Evolutionary conservation across 2,797 vertebrate genomes (phyloP), one percentile per base, ranked within the genome.

Genomic region (Macropodus opercularis): DNA sequence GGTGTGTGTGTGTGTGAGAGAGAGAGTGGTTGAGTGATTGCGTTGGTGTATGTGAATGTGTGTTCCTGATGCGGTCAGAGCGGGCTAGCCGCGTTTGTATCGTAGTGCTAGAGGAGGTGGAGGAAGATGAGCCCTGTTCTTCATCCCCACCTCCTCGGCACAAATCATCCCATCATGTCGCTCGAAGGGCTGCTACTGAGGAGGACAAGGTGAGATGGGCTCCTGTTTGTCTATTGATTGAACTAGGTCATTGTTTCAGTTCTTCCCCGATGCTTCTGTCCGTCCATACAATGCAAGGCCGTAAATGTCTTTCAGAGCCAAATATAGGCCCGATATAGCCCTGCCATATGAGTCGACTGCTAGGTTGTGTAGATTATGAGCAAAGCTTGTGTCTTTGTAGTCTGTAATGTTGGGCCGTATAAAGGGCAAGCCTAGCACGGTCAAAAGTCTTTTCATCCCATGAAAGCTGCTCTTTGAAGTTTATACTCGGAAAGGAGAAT

Each of bases 31-130:
- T 26, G 64, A 31, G 42, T 38, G 72, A 29, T 41, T 24, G 63
- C 44, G 51, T 36, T 7, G 8, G 29, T 18, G 50, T 21, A 57
- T n/a, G 53, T 17, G 72, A 43, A 59, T 36, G 68, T 61, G 38
- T 65, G 52, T 83, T 81, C 80, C 85, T 50, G 80, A 91, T 91
- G 90, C 89, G 87, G 84, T 94, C 89, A 43, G 94, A 93, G 92
- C 94, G 94, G 90, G 96, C 96, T 89, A 99, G 96, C 91, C 96
- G 97, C 79, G 97, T 99, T 88, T 98, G 97, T 92, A 98, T 99
- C 86, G 96, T 99, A 91, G 96, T 99, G 91, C 93, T 99, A 92
- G 96, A 98, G 94, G 97, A 99, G 94, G 95, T 94, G 87, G 97
- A 98, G 90, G 97, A 98, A 89, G 97, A 98, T 75, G 96, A 99